Conservation (phyloP, 2,888 invertebrate species). For the Uropetala carovei region DNA sequence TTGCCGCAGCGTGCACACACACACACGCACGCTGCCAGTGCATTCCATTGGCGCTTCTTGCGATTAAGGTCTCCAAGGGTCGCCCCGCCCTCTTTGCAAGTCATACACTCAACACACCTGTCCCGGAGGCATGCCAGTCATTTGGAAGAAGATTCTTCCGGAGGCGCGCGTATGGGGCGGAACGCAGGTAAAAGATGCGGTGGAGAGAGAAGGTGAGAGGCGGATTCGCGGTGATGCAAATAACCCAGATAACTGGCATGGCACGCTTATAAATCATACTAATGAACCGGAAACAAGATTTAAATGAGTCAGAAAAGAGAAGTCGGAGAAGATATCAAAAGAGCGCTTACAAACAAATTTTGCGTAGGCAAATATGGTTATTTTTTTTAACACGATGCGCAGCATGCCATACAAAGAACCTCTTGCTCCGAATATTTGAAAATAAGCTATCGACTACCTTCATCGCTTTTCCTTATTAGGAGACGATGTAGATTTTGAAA, state of each 20-base stretch:
- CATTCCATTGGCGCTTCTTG: conserved; percentile 22
- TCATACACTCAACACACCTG: conserved; percentile 21
- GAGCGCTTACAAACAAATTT: too few species aligned
- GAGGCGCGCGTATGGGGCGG: conserved; percentile 9
- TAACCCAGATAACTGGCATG: conserved; percentile 16
- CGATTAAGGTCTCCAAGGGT: not conserved
- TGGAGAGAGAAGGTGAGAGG: conserved; percentile 16
- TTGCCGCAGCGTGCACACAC: not conserved
- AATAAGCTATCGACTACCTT: too few species aligned
- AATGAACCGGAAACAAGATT: conserved; percentile 6
- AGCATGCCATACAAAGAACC: too few species aligned
- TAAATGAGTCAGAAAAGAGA: not conserved
- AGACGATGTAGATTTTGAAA: too few species aligned
- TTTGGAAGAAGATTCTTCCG: not conserved
- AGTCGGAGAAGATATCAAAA: too few species aligned
- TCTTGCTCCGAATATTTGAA: too few species aligned
- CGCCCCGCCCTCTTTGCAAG: conserved; percentile 9
- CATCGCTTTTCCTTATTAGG: too few species aligned
- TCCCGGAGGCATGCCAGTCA: conserved; percentile 10
- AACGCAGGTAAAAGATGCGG: not conserved
- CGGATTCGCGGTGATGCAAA: not conserved
- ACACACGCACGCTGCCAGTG: too few species aligned
- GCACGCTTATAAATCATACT: not conserved
- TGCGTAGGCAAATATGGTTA: too few species aligned
- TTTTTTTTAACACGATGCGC: too few species aligned